Evolutionary conservation across 1,140 invertebrate species (phyloP).

Genomic region (Drosophila pruinosa): DNA sequence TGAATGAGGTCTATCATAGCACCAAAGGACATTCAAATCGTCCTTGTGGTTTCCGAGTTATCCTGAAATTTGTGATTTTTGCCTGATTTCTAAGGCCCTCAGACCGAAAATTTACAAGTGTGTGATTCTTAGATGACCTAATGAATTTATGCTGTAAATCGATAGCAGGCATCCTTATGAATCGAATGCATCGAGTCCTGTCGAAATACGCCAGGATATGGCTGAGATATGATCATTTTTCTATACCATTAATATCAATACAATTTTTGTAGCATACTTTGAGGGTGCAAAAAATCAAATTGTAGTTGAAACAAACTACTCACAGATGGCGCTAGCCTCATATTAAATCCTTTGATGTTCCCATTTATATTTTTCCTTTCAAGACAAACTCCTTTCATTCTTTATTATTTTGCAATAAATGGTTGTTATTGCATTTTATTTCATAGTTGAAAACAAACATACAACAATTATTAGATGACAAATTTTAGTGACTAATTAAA

Average conservation of each 20-base stretch:
- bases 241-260: too few species aligned
- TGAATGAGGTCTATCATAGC: too few species aligned
- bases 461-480: slow-evolving; percentile 23
- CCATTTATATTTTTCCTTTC: too few species aligned
- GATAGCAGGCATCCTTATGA: neutral
- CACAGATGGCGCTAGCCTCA: too few species aligned
- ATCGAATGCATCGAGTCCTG: neutral
- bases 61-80: neutral
- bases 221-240: neutral
- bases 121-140: neutral
- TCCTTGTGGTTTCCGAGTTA: neutral
- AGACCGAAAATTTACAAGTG: neutral
- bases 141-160: neutral
- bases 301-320: too few species aligned
- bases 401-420: too few species aligned
- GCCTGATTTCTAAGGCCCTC: neutral
- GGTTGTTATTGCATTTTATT: slow-evolving; percentile 21
- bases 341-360: too few species aligned
- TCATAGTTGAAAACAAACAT: slow-evolving; percentile 23
- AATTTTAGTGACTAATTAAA: slow-evolving; percentile 2
- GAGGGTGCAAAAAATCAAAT: too few species aligned
- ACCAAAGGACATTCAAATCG: neutral
- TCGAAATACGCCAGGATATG: neutral
- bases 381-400: too few species aligned
- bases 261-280: too few species aligned